Evolutionary conservation across 2,113 vertebrate species (phyloP), one percentile per base, ranked within the genome.

Genomic region (Penelope pileata): DNA sequence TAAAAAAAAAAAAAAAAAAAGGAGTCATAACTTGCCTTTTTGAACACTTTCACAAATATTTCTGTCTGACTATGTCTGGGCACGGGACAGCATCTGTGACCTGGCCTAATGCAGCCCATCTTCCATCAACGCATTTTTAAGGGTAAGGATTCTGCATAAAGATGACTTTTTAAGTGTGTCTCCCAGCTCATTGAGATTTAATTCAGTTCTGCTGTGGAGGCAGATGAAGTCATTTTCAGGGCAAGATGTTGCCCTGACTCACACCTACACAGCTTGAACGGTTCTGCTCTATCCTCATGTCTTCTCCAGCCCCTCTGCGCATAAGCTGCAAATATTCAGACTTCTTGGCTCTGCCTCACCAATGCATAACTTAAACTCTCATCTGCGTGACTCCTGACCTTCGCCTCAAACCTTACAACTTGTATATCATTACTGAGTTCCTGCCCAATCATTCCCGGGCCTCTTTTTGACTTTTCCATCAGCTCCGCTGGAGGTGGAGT

Each of bases 381-480:
- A 21, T 72, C 56, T 73, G 24, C 73, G 75, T 63, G 68, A 95
- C 86, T 91, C 54, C 27, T 94, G 93, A 83, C 73, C 93, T 91
- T 68, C 81, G 63, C 77, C 74, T 93, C 59, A 83, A 79, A 87
- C 76, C 74, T 83, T 76, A 75, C 48, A 90, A 91, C 67, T 80
- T 70, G 60, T 70, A 58, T 86, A 88, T 93, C 69, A 78, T 95
- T 81, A 78, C 64, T 45, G 75, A 93, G 50, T 87, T 91, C 85
- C 93, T 72, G 58, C 30, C 75, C 47, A 60, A 66, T 76, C 32
- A 72, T 90, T 92, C 64, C 79, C 69, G 75, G 50, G 84, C 60
- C 75, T 84, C 78, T 63, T 90, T 87, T 89, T 59, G 88, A 91
- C 64, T 88, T 85, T 94, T 92, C 93, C 73, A 86, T 80, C 79